Base-by-base conservation (phyloP, 2,888 invertebrate species). In the Ceramica pisi region DNA sequence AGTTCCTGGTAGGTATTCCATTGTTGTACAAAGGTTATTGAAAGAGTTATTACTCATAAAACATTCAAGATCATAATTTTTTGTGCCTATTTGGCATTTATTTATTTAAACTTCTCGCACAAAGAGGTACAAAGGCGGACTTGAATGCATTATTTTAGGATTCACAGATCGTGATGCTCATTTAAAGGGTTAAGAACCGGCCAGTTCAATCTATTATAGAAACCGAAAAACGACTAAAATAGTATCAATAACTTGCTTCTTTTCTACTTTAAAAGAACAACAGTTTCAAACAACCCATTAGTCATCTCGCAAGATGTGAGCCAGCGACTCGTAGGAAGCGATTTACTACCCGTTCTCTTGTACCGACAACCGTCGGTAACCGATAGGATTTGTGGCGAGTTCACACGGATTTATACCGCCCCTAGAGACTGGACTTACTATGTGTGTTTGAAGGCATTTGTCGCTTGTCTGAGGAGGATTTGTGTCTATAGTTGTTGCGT, bases 361-460 rank as follows among this genome's bases (percentile, higher is more conserved):
- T 63, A 57, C 5, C 5, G 31, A 44, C 57, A 26, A 26, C 35
- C 50, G 65, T 12, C 72, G n/a, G 66, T 56, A 60, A 63, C 66
- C 66, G 44, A 80, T 75, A 66, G 63, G 60, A 74, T 82, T 82
- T 82, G 83, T 82, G 65, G 69, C n/a, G n/a, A 71, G 59, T 67
- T 77, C 67, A 3, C 31, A 6, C 26, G 56, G 71, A 82, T 82
- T 82, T 82, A 80, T 78, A 67, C 59, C 56, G 9, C 21, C 21
- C 26, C 26, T 57, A 46, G 41, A 48, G 57, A 19, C 31, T 51
- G 14, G 19, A 67, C 55, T 70, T 78, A 75, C 70, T 67, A 70
- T 70, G 55, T 51, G 63, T 70, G 41, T 70, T 55, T 64, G n/a
- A 19, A 23, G 55, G 23, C 19, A 57, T 79, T 68, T 79, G 68